These are phyloP conservation scores for Drosophila orosa DNA, from an alignment of 1,140 invertebrate genomes.

Conservation along the genomic window DNA sequence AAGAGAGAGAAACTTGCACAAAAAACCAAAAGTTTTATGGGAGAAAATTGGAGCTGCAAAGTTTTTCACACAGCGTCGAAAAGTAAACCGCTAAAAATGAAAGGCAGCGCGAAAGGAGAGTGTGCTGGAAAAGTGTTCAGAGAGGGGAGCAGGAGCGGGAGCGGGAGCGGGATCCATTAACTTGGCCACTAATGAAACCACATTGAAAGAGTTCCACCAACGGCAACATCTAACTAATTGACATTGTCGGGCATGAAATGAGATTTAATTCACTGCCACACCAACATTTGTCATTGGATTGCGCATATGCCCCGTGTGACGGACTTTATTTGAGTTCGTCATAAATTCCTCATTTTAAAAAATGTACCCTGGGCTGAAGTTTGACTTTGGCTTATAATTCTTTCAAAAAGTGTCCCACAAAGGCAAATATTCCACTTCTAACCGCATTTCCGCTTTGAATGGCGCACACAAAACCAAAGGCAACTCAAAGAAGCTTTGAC, in stretches of 20 bases:
- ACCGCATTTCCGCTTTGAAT: constrained; percentile 4
- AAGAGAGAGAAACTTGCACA: constrained; percentile 17
- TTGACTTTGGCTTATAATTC: not conserved
- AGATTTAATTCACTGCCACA: constrained; percentile 16
- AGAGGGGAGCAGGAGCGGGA: not conserved
- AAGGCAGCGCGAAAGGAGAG: constrained; percentile 4
- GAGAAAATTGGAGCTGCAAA: constrained; percentile 68
- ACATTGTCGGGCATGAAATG: constrained; percentile 23
- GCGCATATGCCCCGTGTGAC: constrained; percentile 31
- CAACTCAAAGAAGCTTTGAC: constrained; percentile 4
- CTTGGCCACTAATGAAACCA: constrained; percentile 72
- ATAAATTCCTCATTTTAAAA: not conserved
- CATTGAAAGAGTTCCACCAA: constrained; percentile 56
- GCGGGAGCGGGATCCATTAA: constrained; percentile 52
- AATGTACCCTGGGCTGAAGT: not conserved
- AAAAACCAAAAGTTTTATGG: constrained; percentile 51
- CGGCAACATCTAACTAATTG: constrained; percentile 46
- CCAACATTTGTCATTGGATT: constrained; percentile 14
- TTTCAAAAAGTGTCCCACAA: not conserved
- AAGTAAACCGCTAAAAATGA: constrained; percentile 62
- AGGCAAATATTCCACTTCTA: not conserved
- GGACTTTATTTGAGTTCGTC: not conserved
- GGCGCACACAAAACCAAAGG: constrained; percentile 9
- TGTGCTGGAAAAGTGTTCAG: constrained; percentile 3
- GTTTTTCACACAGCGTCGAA: constrained; percentile 51